A percentile compares a stretch with the other conserved stretches of the same genome.
phyloP scores from a whole-genome alignment of 2,888 invertebrate genomes.

The Tholera decimalis region DNA sequence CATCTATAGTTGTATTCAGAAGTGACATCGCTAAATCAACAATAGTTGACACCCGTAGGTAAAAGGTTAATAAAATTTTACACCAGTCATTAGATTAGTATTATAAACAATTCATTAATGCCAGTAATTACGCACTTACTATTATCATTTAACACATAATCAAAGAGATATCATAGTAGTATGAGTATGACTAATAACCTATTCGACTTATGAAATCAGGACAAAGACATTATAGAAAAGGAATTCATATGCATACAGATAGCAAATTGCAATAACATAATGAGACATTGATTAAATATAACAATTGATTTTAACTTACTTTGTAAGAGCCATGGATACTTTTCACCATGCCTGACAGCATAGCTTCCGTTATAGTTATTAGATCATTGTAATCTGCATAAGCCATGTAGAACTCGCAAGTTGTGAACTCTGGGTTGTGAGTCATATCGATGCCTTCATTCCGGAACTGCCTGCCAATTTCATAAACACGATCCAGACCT shows the following conservation, averaged over 20 bases:
- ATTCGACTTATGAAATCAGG: slow-evolving; percentile 9
- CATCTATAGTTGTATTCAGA: too few relatives aligned
- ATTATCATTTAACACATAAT: slow-evolving; percentile 1
- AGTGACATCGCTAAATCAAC: too few relatives aligned
- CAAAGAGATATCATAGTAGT: slow-evolving; percentile 28
- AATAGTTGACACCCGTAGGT: too few relatives aligned
- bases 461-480: slow-evolving; percentile 98
- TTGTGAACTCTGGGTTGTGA: slow-evolving; percentile 99
- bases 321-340: slow-evolving; percentile 97
- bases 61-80: background rate
- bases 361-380: slow-evolving; percentile 97
- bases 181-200: slow-evolving; percentile 46
- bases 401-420: slow-evolving; percentile 99
- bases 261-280: slow-evolving; percentile 16
- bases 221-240: slow-evolving; percentile 30
- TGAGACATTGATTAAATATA: slow-evolving; percentile 11
- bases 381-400: slow-evolving; percentile 99
- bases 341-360: slow-evolving; percentile 98
- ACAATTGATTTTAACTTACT: slow-evolving; percentile 82
- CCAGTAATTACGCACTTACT: slow-evolving; percentile 16
- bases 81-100: slow-evolving; percentile 5
- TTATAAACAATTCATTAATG: slow-evolving; percentile 5
- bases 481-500: slow-evolving; percentile 97
- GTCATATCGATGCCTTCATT: slow-evolving; percentile 99
- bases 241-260: slow-evolving; percentile 14